Evolutionary conservation across 2,113 vertebrate species (phyloP), one percentile per base, ranked within the genome.

Genomic region (Ibidorhyncha struthersii): DNA sequence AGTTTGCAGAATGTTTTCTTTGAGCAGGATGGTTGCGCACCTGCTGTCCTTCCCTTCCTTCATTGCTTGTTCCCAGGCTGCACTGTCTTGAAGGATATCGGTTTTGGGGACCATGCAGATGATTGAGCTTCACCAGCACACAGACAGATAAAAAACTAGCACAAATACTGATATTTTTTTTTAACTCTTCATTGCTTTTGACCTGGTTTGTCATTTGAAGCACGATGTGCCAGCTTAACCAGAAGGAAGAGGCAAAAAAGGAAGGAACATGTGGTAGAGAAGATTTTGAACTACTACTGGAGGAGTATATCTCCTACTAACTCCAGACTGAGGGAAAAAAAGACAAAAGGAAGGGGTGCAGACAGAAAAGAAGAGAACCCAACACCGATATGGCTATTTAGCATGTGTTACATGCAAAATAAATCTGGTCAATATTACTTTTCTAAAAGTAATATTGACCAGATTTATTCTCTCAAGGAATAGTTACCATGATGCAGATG

Each of bases 281-380:
- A 72, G 23, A 73, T 22, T 78, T 55, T 77, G 29, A 81, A 77
- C 14, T n/a, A 26, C 4, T 69, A 2, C 11, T 50, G 15, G 23
- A 66, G 10, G 1, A 65, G 4, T 38, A 0, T 19, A 9, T 18
- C 30, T 63, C 32, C 22, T 27, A 20, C 34, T 16, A 11, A 61
- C 15, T 81, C 25, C 12, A 40, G 43, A 56, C 0, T 25, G 16
- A 66, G 10, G 15, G 12, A 3, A 34, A 61, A 67, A 34, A 43
- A 45, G 2, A 11, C 8, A 19, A 70, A 81, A 77, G 15, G 15
- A 76, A 82, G 4, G 9, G 7, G 6, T 45, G 7, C 3, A 36
- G 41, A 61, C 3, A 61, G 21, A 45, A 38, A 2, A 22, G 12
- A 29, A 63, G 27, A 70, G 7, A 81, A n/a, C 3, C 10, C 10